Conservation (phyloP, 2,797 vertebrate genomes). For the Sebastolobus altivelis region DNA sequence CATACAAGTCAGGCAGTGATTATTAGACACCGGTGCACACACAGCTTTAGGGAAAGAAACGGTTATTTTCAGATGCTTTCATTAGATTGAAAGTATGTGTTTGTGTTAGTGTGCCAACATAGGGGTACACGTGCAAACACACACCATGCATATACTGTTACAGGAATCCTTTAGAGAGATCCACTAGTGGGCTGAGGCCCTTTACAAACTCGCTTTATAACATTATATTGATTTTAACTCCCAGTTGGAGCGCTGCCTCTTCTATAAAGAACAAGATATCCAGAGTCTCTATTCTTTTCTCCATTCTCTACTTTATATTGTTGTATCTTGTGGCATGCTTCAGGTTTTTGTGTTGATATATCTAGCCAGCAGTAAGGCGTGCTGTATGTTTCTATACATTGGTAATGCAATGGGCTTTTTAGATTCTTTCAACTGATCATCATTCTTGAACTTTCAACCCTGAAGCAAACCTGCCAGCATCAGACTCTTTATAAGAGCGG, state of each 20-base stretch:
- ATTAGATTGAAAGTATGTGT: slow-evolving; percentile 20
- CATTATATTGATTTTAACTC: slow-evolving; percentile 39
- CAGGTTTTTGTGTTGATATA: neutral
- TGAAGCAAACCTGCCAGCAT: neutral
- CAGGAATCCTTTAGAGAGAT: slow-evolving; percentile 32
- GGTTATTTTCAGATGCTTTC: slow-evolving; percentile 45
- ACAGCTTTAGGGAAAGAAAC: slow-evolving; percentile 33
- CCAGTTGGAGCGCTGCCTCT: neutral
- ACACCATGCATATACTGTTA: slow-evolving; percentile 22
- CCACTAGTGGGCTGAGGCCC: neutral
- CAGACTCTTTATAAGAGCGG: neutral
- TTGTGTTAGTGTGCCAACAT: neutral
- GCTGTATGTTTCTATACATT: neutral
- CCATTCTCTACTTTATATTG: slow-evolving; percentile 2
- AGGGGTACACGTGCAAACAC: neutral
- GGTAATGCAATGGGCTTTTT: neutral
- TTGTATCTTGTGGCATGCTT: neutral
- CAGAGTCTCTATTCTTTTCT: neutral
- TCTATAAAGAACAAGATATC: slow-evolving; percentile 4
- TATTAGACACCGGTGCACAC: slow-evolving; percentile 34
- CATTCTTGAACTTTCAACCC: slow-evolving; percentile 14
- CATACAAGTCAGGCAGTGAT: slow-evolving; percentile 28
- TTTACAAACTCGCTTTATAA: slow-evolving; percentile 24
- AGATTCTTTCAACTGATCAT: slow-evolving; percentile 12
- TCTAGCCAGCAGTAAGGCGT: neutral